Percentiles rank a stretch among this genome's conserved stretches.
Conservation (phyloP, 2,888 invertebrate genomes). For the Drosophila lacicola region DNA sequence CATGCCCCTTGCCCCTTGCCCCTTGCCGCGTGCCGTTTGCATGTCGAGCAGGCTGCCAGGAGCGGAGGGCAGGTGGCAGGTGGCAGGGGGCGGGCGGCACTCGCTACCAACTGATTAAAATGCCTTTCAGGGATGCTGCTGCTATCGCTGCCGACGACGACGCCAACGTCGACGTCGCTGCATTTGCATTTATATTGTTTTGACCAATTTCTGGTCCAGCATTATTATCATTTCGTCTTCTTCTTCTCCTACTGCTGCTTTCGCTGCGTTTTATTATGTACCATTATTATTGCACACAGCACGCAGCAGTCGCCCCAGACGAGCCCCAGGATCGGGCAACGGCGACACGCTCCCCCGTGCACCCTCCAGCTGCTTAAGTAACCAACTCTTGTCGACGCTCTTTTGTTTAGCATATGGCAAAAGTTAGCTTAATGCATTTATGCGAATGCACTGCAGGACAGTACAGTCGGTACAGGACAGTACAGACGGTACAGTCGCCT, state of each 20-base stretch:
- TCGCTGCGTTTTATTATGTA: slow-evolving; percentile 54
- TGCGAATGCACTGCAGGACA: slow-evolving; percentile 8
- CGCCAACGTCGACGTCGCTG: slow-evolving; percentile 37
- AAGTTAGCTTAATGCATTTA: slow-evolving; percentile 48
- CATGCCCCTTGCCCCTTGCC: slow-evolving; percentile 25
- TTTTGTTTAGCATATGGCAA: slow-evolving; percentile 48
- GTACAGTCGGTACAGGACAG: too few relatives aligned
- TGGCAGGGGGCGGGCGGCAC: slow-evolving; percentile 3
- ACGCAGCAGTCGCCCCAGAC: slow-evolving; percentile 7
- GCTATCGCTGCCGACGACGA: slow-evolving; percentile 18
- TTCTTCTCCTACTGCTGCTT: slow-evolving; percentile 40
- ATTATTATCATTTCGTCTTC: slow-evolving; percentile 72
- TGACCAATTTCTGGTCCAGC: slow-evolving; percentile 68
- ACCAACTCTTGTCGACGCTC: slow-evolving; percentile 23
- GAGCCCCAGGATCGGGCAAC: not conserved
- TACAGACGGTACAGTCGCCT: not conserved
- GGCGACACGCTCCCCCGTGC: not conserved
- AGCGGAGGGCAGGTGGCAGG: not conserved
- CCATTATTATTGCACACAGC: slow-evolving; percentile 58
- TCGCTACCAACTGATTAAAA: slow-evolving; percentile 70
- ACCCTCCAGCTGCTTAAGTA: slow-evolving; percentile 22
- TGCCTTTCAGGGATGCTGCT: slow-evolving; percentile 62
- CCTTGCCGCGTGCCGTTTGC: not conserved
- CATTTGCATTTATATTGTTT: slow-evolving; percentile 78
- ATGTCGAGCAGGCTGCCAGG: not conserved